Evolutionary conservation across 2,888 invertebrate species (phyloP).

Genomic region (Apocheima hispidaria): DNA sequence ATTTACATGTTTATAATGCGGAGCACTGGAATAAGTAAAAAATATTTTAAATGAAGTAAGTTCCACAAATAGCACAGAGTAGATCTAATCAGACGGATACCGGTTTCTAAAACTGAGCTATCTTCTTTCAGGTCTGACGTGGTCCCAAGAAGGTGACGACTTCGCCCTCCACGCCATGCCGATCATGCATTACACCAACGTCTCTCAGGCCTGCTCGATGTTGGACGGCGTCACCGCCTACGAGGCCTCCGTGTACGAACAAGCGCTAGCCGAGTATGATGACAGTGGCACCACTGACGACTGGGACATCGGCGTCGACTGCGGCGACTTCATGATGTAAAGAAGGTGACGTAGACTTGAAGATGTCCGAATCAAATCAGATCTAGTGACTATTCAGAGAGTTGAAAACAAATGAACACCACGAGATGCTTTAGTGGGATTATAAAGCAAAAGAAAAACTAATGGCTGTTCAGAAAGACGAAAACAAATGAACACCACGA

Average conservation of each 20-base stretch:
- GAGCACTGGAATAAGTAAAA: no score
- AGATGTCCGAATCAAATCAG: not conserved
- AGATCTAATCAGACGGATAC: not conserved
- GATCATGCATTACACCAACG: conserved; percentile 88
- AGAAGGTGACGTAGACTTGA: not conserved
- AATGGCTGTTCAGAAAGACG: no score
- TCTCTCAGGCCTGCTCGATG: conserved; percentile 86
- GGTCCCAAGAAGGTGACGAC: conserved; percentile 89
- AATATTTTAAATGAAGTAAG: no score
- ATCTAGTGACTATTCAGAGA: no score
- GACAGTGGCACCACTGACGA: conserved; percentile 86
- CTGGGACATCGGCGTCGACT: conserved; percentile 90
- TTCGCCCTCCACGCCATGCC: conserved; percentile 89
- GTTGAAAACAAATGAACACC: no score
- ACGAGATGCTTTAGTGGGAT: not conserved
- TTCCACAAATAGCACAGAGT: no score
- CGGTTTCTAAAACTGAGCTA: not conserved
- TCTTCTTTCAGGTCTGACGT: conserved; percentile 83
- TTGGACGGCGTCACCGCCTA: conserved; percentile 86
- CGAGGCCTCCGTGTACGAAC: conserved; percentile 86
- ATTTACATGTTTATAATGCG: no score
- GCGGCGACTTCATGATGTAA: conserved; percentile 90
- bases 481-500: no score
- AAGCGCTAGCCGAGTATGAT: conserved; percentile 87
- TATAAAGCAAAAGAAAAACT: not conserved